These are phyloP conservation scores for Aythya baeri DNA, from an alignment of 2,113 vertebrate species.

Conservation along the genomic window DNA sequence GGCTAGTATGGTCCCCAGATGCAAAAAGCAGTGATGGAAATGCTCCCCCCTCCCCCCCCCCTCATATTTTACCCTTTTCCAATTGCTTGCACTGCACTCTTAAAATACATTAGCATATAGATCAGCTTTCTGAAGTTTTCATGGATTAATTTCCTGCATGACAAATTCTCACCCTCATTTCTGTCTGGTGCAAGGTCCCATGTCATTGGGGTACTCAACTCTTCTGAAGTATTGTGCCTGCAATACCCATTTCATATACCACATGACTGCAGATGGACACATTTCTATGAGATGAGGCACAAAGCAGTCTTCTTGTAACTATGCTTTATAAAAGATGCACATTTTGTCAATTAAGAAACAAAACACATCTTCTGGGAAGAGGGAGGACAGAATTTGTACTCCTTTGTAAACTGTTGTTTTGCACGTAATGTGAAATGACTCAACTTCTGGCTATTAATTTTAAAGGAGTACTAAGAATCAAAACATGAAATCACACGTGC, in stretches of 20 bases:
- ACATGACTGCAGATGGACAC: background rate
- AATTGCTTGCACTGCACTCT: background rate
- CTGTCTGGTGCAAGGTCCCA: background rate
- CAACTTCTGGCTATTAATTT: background rate
- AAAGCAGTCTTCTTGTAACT: background rate
- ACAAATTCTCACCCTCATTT: background rate
- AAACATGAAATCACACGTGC: background rate
- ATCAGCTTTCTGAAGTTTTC: background rate
- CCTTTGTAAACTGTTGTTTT: background rate
- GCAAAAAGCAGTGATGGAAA: background rate
- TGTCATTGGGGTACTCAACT: background rate
- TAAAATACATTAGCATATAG: slow-evolving; percentile 25
- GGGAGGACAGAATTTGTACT: background rate
- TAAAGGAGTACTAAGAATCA: background rate
- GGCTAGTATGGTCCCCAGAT: background rate
- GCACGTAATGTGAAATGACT: background rate
- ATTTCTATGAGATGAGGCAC: background rate
- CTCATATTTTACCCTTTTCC: background rate
- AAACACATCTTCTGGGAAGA: background rate
- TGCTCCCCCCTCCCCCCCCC: background rate
- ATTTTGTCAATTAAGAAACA: background rate
- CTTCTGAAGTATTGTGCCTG: background rate
- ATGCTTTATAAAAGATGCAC: accelerated
- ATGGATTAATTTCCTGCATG: slow-evolving; percentile 33
- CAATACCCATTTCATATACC: background rate